phyloP scores from a whole-genome alignment of 92 coral and sea anemone genomes.

The Palythoa grandis region DNA sequence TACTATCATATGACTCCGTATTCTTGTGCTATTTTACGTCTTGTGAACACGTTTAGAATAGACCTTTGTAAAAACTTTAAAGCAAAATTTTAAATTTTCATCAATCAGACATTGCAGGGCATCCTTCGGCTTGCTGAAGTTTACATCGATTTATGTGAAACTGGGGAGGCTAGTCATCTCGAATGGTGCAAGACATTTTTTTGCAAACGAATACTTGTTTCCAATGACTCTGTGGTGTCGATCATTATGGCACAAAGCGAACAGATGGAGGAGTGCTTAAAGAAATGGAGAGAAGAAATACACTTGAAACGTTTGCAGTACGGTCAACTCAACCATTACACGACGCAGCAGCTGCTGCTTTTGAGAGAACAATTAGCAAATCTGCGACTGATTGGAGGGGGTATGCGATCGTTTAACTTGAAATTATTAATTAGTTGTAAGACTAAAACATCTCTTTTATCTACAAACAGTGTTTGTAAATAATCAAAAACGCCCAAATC shows the following conservation, averaged over 20 bases:
- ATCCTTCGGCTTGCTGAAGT: constrained; percentile 63
- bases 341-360: constrained; percentile 78
- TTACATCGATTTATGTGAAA: constrained; percentile 70
- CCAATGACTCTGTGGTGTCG: constrained; percentile 13
- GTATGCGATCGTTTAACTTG: background rate
- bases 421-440: background rate
- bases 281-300: constrained; percentile 65
- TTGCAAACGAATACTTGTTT: constrained; percentile 50
- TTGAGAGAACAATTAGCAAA: constrained; percentile 73
- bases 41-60: background rate
- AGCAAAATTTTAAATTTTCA: background rate
- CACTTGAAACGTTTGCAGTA: constrained; percentile 57
- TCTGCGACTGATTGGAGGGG: constrained; percentile 56
- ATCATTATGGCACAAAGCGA: constrained; percentile 49
- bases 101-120: constrained; percentile 7
- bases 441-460: background rate
- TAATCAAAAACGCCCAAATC: background rate
- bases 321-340: constrained; percentile 74
- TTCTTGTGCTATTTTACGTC: background rate
- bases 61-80: background rate
- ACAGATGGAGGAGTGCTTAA: constrained; percentile 62
- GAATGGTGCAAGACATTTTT: constrained; percentile 67
- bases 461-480: no score
- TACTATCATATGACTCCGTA: no score
- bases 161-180: constrained; percentile 85